Base-by-base conservation (phyloP, 2,797 vertebrate genomes). In the Darevskia nairensis region DNA sequence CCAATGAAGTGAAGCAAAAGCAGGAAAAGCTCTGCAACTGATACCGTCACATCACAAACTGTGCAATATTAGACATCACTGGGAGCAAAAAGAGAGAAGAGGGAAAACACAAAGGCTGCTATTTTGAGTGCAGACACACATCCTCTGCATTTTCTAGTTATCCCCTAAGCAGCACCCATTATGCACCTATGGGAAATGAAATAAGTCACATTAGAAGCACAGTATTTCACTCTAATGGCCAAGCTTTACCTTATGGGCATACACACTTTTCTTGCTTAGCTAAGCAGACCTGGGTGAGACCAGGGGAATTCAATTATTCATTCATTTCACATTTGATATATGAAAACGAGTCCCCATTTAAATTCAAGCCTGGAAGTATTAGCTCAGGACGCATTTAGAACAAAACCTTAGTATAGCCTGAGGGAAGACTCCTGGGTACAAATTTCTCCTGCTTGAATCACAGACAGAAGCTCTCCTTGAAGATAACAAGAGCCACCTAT, bases 341-440 rank as follows among this genome's bases (percentile, higher is more conserved):
- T 29, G 78, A 87, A 84, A 80, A 87, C 19, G 29, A 80, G 72
- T 29, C 11, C 61, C 35, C 6, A 76, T 87, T 87, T 85, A 81
- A 87, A 90, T 87, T 80, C 69, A 87, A 59, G 64, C 71, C 23
- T 21, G 77, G 74, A 85, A 76, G 77, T 84, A 84, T 84, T 87
- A 84, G 78, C 35, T 81, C 82, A 90, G 86, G 89, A 87, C 17
- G 64, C 86, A 80, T 87, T 90, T 87, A 80, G 78, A 78, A 90
- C 77, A 87, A 87, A 90, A 85, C 27, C 8, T 84, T 84, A 80
- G 71, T 80, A 84, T 59, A 46, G 82, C 82, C 82, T 75, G 69
- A 77, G 86, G 86, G 69, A 76, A 80, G 79, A 85, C 44, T 81
- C 77, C 35, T 59, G 44, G 88, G 32, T 55, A 86, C 71, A 89